phyloP scores from a whole-genome alignment of 2,113 vertebrate genomes.

The Pygoscelis adeliae region DNA sequence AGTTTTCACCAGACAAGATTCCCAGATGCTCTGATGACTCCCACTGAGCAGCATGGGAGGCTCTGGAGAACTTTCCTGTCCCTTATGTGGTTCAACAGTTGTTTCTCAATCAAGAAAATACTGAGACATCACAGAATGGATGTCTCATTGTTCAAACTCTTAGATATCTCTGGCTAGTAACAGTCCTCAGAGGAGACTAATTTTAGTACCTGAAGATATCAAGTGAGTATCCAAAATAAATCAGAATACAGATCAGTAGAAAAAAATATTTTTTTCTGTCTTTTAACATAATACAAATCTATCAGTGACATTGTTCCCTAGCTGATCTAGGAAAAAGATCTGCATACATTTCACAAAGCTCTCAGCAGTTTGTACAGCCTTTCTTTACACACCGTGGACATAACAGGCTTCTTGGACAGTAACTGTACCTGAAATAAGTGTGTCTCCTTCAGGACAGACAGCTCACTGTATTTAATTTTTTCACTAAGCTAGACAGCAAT shows the following conservation, averaged over 20 bases:
- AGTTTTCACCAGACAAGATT: background rate
- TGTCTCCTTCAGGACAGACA: background rate
- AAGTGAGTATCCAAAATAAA: background rate
- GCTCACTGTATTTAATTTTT: constrained; percentile 14
- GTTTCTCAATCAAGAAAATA: background rate
- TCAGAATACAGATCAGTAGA: background rate
- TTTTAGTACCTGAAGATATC: background rate
- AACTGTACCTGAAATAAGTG: background rate
- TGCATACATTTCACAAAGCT: background rate
- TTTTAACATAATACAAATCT: background rate
- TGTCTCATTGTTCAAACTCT: background rate
- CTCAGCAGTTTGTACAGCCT: background rate
- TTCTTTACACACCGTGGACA: background rate
- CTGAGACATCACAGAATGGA: background rate
- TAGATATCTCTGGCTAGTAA: background rate
- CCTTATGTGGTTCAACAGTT: background rate
- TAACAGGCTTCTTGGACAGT: background rate
- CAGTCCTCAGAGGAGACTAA: background rate
- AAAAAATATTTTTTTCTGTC: background rate
- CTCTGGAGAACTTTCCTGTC: background rate
- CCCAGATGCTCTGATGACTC: background rate
- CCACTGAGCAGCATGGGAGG: background rate
- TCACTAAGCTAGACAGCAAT: background rate
- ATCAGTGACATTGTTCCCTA: background rate
- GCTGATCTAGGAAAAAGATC: background rate